Percentiles rank a stretch among this genome's conserved stretches.
These are phyloP conservation scores for Hirudinaria manillensis DNA, from an alignment of 2,888 invertebrate species.

Conservation along the genomic window DNA sequence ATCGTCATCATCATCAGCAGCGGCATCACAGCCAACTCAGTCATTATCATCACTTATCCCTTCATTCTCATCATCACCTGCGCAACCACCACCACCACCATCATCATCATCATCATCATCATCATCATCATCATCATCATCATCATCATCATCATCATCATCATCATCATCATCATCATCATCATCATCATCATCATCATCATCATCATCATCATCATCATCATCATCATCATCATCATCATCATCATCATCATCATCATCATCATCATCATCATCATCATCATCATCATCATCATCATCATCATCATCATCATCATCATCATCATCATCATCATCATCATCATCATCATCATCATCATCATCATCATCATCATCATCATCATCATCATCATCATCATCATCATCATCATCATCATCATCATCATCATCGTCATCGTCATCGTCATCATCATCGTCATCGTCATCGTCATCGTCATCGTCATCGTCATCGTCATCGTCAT, in stretches of 20 bases:
- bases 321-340: conserved; percentile 17
- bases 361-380: conserved; percentile 12
- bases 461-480: conserved; percentile 26
- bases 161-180: conserved; percentile 1
- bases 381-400: conserved; percentile 6
- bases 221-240: conserved; percentile 2
- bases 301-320: conserved; percentile 18
- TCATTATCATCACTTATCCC: conserved; percentile 22
- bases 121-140: conserved; percentile 30
- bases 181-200: conserved; percentile 9
- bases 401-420: conserved; percentile 11
- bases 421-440: background rate
- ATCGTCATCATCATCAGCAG: background rate
- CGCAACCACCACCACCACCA: conserved; percentile 11
- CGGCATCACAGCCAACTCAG: background rate
- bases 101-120: conserved; percentile 28
- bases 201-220: conserved; percentile 16
- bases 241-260: conserved; percentile 26
- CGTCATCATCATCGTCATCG: conserved; percentile 26
- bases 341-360: conserved; percentile 16
- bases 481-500: conserved; percentile 19
- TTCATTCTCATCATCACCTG: conserved; percentile 21
- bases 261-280: conserved; percentile 16
- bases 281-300: conserved; percentile 17
- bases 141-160: conserved; percentile 24